Percentiles rank a stretch among this genome's conserved stretches.
phyloP scores from a whole-genome alignment of 2,113 vertebrate species.

The Chloebia gouldiae region DNA sequence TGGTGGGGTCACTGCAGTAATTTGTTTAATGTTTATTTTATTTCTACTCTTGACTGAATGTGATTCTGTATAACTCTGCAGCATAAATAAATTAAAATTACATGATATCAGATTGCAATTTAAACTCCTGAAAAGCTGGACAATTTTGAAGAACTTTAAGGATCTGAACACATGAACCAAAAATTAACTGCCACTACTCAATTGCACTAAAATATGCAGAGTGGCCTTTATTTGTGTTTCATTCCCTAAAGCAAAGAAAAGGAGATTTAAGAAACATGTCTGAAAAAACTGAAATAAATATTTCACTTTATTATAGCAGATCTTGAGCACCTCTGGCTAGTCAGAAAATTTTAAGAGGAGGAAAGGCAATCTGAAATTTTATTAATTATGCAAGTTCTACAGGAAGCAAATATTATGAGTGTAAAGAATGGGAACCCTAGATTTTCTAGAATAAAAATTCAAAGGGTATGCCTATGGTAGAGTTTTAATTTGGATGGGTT shows the following conservation, averaged over 20 bases:
- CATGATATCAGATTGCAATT: not conserved
- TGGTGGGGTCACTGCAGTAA: not conserved
- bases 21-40: not conserved
- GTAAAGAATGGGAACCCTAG: not conserved
- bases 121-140: not conserved
- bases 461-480: not conserved
- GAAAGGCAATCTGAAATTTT: not conserved
- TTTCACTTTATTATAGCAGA: not conserved
- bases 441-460: not conserved
- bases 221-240: not conserved
- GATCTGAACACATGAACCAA: not conserved
- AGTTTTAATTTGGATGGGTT: not conserved
- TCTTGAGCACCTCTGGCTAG: not conserved
- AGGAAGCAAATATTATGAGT: not conserved
- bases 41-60: not conserved
- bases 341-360: not conserved
- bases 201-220: not conserved
- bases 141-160: not conserved
- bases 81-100: not conserved
- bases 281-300: not conserved
- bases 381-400: not conserved
- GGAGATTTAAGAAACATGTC: not conserved
- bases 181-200: not conserved
- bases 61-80: not conserved
- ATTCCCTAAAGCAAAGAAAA: not conserved